Evolutionary conservation across 2,888 invertebrate species (phyloP).

Genomic region (Lysandra coridon): DNA sequence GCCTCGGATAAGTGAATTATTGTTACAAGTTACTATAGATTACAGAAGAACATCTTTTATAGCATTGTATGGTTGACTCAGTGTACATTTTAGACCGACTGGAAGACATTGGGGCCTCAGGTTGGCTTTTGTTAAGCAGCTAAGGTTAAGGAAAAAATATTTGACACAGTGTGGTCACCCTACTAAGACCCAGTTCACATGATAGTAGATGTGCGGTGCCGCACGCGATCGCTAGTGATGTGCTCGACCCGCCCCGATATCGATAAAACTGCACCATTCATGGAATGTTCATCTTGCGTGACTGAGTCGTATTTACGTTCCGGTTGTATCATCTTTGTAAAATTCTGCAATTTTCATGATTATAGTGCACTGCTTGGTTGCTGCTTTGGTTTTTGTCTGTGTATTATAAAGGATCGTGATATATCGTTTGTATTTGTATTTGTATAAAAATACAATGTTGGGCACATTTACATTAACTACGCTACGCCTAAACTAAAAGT

Average conservation of each 20-base stretch:
- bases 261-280: constrained; percentile 59
- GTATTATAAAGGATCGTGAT: not conserved
- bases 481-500: too few relatives aligned
- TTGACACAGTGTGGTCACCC: constrained; percentile 41
- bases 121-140: too few relatives aligned
- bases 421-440: too few relatives aligned
- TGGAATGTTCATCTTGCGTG: constrained; percentile 32
- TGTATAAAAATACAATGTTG: too few relatives aligned
- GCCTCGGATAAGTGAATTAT: too few relatives aligned
- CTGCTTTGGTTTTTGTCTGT: not conserved
- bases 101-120: too few relatives aligned
- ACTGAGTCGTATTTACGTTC: constrained; percentile 18
- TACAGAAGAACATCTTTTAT: too few relatives aligned
- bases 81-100: too few relatives aligned
- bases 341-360: not conserved
- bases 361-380: not conserved
- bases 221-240: constrained; percentile 76
- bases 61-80: too few relatives aligned
- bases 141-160: too few relatives aligned
- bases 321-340: not conserved
- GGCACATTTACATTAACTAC: too few relatives aligned
- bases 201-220: constrained; percentile 58
- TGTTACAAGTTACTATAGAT: too few relatives aligned
- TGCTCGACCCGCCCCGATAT: constrained; percentile 49
- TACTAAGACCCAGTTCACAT: constrained; percentile 54